phyloP scores from a whole-genome alignment of 2,113 vertebrate species.

The Osmerus eperlanus region DNA sequence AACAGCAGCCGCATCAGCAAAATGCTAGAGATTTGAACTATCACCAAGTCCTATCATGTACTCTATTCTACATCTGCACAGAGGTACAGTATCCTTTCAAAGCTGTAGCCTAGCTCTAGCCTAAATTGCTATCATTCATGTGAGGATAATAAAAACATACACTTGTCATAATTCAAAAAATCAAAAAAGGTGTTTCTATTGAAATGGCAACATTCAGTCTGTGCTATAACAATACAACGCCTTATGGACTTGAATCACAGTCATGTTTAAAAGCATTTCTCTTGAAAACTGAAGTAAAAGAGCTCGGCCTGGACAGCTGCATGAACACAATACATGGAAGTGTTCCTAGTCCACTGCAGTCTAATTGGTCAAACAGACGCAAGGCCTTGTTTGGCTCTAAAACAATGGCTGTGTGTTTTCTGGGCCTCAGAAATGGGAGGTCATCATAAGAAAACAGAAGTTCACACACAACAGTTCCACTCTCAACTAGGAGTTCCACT shows the following conservation, averaged over 20 bases:
- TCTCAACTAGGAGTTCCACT: conserved; percentile 3
- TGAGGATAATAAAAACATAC: too few species aligned
- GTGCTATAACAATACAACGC: neutral
- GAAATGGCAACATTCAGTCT: too few species aligned
- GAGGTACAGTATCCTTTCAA: neutral
- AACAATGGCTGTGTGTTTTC: conserved; percentile 52
- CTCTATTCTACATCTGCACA: neutral
- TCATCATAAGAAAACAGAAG: conserved; percentile 43
- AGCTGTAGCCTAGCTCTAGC: neutral
- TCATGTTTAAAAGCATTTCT: neutral
- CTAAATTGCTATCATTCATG: too few species aligned
- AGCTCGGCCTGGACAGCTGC: conserved; percentile 32
- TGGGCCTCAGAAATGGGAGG: conserved; percentile 27
- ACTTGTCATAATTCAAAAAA: too few species aligned
- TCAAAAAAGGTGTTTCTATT: too few species aligned
- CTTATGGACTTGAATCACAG: neutral
- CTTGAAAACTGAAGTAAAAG: neutral
- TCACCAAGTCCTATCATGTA: neutral
- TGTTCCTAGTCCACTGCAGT: conserved; percentile 43
- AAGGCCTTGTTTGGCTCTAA: conserved; percentile 33
- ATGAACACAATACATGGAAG: conserved; percentile 56
- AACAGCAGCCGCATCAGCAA: conserved; percentile 29
- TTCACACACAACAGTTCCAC: conserved; percentile 19
- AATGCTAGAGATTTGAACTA: conserved; percentile 5
- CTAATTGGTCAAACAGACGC: conserved; percentile 57